These are phyloP conservation scores for Orientallactaga bullata DNA, from an alignment of 2,113 vertebrate genomes.

Conservation along the genomic window DNA sequence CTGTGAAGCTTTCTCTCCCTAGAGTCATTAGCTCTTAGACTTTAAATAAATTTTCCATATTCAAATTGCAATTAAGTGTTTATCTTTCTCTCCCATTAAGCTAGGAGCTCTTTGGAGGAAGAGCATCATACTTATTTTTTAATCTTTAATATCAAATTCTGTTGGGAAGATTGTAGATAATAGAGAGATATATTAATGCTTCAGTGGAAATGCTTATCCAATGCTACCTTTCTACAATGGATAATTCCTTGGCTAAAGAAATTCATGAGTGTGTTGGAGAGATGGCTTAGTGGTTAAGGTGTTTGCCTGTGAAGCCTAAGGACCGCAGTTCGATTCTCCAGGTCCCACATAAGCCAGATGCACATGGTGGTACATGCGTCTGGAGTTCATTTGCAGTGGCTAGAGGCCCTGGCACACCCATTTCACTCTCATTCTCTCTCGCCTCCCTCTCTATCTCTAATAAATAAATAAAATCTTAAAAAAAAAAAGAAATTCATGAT, in stretches of 20 bases:
- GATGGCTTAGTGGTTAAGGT: too few relatives aligned
- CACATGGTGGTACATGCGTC: too few relatives aligned
- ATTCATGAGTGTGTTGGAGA: too few relatives aligned
- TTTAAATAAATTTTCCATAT: not conserved
- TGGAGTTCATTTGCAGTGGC: too few relatives aligned
- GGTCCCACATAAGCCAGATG: too few relatives aligned
- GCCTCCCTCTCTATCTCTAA: too few relatives aligned
- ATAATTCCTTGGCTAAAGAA: constrained; percentile 21
- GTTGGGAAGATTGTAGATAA: not conserved
- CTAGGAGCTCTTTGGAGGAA: not conserved
- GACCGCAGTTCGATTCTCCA: too few relatives aligned
- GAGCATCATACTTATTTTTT: not conserved
- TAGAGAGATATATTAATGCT: not conserved
- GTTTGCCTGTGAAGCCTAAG: too few relatives aligned
- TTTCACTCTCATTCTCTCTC: too few relatives aligned
- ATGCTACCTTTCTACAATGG: not conserved
- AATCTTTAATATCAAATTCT: not conserved
- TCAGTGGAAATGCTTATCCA: not conserved
- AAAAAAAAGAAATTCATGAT: constrained; percentile 13
- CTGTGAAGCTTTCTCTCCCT: not conserved
- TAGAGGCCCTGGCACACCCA: too few relatives aligned
- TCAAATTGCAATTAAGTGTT: not conserved
- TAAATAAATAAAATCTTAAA: too few relatives aligned
- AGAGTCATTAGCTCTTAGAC: not conserved
- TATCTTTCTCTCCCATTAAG: not conserved